Conservation (phyloP, 2,113 vertebrate species). For the Lagenorhynchus albirostris region DNA sequence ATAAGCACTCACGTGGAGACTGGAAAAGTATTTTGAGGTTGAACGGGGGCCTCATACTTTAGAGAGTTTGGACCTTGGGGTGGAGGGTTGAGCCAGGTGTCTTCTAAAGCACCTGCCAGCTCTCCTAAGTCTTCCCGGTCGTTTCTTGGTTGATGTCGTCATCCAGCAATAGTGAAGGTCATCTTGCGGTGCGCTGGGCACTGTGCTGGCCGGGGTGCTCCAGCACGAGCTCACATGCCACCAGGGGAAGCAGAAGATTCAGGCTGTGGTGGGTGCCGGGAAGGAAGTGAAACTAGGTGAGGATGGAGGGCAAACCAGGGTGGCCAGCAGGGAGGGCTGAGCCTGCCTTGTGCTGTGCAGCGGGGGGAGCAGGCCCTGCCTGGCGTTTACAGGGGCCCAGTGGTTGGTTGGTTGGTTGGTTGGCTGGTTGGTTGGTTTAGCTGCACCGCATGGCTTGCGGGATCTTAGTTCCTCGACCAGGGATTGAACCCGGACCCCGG, state of each 20-base stretch:
- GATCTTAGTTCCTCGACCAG: too few species aligned
- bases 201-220: not conserved
- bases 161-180: not conserved
- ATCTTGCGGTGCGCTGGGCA: rapidly evolving
- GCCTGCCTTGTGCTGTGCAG: too few species aligned
- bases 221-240: too few species aligned
- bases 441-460: too few species aligned
- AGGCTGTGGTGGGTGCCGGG: not conserved
- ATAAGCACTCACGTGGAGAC: not conserved
- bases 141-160: not conserved
- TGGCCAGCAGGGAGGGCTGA: not conserved
- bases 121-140: not conserved
- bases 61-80: not conserved
- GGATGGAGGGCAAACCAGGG: not conserved
- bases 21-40: not conserved
- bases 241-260: not conserved
- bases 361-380: not conserved
- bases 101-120: not conserved
- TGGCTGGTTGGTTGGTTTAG: too few species aligned
- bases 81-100: not conserved
- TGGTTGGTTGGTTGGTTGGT: too few species aligned
- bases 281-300: not conserved
- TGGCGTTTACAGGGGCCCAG: not conserved
- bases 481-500: too few species aligned
- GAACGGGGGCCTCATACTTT: not conserved